Evolutionary conservation across 2,113 vertebrate genomes (phyloP), one percentile per base, ranked within the genome.

Genomic region (Strix aluco): DNA sequence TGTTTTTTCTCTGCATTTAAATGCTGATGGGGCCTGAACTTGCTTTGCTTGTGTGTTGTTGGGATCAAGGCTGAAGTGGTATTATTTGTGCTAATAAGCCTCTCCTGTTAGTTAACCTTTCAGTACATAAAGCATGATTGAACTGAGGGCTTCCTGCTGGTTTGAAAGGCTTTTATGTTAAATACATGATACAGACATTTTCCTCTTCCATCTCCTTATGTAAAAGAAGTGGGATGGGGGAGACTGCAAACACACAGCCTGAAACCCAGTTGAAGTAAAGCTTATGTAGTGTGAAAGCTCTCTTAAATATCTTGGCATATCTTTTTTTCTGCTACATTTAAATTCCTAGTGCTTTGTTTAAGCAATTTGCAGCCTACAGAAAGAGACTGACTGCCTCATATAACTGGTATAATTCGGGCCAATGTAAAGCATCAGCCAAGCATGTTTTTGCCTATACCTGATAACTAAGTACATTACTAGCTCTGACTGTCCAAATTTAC

Each of bases 151-250:
- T 95, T 97, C 78, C 71, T 89, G 92, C 96, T 96, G 95, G 61
- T 96, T 96, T 95, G 88, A 95, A 96, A 94, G 73, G 44, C 73
- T 96, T 95, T 96, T 94, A 65, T 88, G 78, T 94, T 96, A 96
- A 93, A 94, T 85, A 91, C 54, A 40, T 20, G 70, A 83, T 87
- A 78, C 58, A 67, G 70, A 65, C 74, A 46, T 93, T 95, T 96
- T 94, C 15, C 30, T 90, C 34, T 93, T 88, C 75, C 38, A 75
- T 74, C 44, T 84, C 52, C 49, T 63, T 55, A 34, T 78, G 72
- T 88, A 74, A 86, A 95, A 90, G 54, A 83, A 77, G 38, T 82
- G 29, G 30, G 22, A 21, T 36, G 25, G 54, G 77, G 67, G 92
- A 96, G 40, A 74, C 54, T 88, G 47, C 78, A 94, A 96, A 96